Percentiles rank a stretch among this genome's conserved stretches.
Conservation (phyloP, 2,797 vertebrate species). For the Amphiprion clarkii region DNA sequence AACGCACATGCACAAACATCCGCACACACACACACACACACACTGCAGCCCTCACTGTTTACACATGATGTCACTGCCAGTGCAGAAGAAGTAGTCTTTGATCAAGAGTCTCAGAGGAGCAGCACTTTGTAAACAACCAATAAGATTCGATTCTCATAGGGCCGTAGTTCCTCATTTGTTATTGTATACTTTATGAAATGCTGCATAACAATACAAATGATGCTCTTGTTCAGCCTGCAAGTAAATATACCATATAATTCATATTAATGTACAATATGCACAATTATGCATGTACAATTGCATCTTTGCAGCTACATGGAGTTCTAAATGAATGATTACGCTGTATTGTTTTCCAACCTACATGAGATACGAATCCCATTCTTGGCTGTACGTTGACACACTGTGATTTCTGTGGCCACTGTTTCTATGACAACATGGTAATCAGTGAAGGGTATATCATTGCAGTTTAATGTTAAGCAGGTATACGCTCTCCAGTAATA, state of each 20-base stretch:
- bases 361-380: conserved; percentile 34
- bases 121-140: conserved; percentile 67
- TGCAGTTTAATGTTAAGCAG: conserved; percentile 32
- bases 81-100: conserved; percentile 62
- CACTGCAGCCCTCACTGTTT: conserved; percentile 67
- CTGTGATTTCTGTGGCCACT: conserved; percentile 26
- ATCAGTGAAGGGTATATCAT: conserved; percentile 38
- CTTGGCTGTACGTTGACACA: conserved; percentile 24
- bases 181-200: conserved; percentile 32
- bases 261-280: conserved; percentile 17
- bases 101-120: conserved; percentile 72
- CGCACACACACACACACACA: conserved; percentile 37
- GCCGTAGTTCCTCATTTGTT: conserved; percentile 48
- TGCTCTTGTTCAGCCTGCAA: conserved; percentile 19
- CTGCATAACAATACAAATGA: conserved; percentile 31
- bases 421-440: conserved; percentile 70
- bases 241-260: conserved; percentile 5
- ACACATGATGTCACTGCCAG: conserved; percentile 71
- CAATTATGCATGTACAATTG: conserved; percentile 18
- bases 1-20: conserved; percentile 19
- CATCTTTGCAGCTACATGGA: conserved; percentile 13
- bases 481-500: conserved; percentile 27
- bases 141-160: conserved; percentile 50
- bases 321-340: conserved; percentile 38
- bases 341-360: conserved; percentile 23